Conservation (phyloP, 2,888 invertebrate species). For the Augiades crinisus region DNA sequence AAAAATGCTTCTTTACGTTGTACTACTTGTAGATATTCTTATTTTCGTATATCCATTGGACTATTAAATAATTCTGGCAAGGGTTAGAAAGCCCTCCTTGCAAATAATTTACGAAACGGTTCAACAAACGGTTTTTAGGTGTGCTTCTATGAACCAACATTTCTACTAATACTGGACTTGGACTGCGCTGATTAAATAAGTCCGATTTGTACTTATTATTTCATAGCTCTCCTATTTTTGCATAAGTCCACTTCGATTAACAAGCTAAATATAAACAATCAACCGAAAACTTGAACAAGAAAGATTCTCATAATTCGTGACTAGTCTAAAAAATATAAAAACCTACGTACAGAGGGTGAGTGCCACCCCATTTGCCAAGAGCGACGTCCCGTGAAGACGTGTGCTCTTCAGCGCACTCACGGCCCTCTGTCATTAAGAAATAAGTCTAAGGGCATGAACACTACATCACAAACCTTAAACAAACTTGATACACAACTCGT, state of each 20-base stretch:
- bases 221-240: too few relatives aligned
- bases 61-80: too few relatives aligned
- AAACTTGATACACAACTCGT: not conserved
- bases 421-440: conserved; percentile 22
- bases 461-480: conserved; percentile 15
- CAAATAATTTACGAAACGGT: too few relatives aligned
- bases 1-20: too few relatives aligned
- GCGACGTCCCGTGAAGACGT: conserved; percentile 9
- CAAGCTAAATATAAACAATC: not conserved
- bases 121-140: too few relatives aligned
- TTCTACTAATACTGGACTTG: too few relatives aligned
- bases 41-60: too few relatives aligned
- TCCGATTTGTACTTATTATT: too few relatives aligned
- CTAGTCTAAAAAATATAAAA: not conserved
- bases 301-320: not conserved
- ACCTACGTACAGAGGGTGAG: not conserved
- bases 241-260: not conserved
- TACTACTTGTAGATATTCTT: too few relatives aligned
- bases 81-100: too few relatives aligned
- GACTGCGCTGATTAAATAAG: too few relatives aligned
- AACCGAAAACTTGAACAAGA: not conserved
- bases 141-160: too few relatives aligned
- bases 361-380: conserved; percentile 1
- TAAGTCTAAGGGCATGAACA: conserved; percentile 16
- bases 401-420: conserved; percentile 9